phyloP scores from a whole-genome alignment of 2,797 vertebrate species.

The Rhinophrynus dorsalis region DNA sequence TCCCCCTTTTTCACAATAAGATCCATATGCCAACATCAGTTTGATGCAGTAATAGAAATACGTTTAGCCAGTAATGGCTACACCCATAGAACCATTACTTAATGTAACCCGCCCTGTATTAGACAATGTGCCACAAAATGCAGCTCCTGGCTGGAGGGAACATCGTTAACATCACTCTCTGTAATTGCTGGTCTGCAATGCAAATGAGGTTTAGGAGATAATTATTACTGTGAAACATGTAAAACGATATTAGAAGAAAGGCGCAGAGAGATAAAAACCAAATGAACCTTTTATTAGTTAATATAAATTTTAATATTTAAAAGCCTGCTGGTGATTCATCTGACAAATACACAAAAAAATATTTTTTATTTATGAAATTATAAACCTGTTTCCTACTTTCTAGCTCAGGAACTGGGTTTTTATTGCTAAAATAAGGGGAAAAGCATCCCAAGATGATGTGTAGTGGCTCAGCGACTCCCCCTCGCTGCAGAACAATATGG shows the following conservation, averaged over 20 bases:
- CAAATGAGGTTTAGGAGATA: conserved; percentile 1
- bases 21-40: no score
- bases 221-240: conserved; percentile 15
- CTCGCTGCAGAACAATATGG: no score
- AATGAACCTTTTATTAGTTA: conserved; percentile 10
- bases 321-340: not conserved
- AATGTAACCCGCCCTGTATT: not conserved
- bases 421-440: no score
- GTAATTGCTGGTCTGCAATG: conserved; percentile 8
- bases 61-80: no score
- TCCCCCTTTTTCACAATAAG: no score
- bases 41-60: no score
- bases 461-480: no score
- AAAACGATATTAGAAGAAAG: conserved; percentile 8
- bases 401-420: not conserved
- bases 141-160: not conserved
- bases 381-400: not conserved
- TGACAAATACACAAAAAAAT: not conserved
- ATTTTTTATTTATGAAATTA: conserved; percentile 1
- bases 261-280: not conserved
- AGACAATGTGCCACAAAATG: not conserved
- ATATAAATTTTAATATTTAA: conserved; percentile 26
- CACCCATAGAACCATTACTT: no score
- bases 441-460: no score
- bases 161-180: not conserved